Conservation (phyloP, 2,888 invertebrate species). For the Drosophila niveifrons region DNA sequence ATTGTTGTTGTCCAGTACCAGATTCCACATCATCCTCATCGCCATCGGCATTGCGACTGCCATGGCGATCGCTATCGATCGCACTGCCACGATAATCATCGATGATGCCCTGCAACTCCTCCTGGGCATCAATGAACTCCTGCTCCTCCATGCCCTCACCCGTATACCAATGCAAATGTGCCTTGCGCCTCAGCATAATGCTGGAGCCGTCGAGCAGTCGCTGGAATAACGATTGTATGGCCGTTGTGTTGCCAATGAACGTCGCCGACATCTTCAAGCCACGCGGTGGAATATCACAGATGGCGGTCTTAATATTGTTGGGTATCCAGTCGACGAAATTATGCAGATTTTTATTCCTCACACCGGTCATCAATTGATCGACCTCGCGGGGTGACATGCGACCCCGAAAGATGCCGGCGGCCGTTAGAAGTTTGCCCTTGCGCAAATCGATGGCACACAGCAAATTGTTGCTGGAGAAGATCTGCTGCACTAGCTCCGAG, state of each 20-base stretch:
- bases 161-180: constrained; percentile 95
- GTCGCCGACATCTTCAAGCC: constrained; percentile 94
- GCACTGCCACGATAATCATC: constrained; percentile 87
- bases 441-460: constrained; percentile 93
- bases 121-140: constrained; percentile 94
- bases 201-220: constrained; percentile 91
- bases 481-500: constrained; percentile 89
- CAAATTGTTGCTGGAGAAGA: constrained; percentile 93
- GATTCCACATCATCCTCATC: background rate
- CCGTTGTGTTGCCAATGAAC: constrained; percentile 93
- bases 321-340: constrained; percentile 94
- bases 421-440: constrained; percentile 91
- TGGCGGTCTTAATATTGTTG: constrained; percentile 93
- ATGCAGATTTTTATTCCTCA: constrained; percentile 91
- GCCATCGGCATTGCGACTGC: background rate
- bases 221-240: constrained; percentile 92
- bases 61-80: constrained; percentile 21
- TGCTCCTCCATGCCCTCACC: constrained; percentile 95
- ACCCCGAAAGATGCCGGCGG: constrained; percentile 89
- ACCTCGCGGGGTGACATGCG: constrained; percentile 83
- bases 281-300: constrained; percentile 94
- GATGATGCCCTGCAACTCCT: constrained; percentile 91
- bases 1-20: constrained; percentile 18
- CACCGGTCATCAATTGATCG: constrained; percentile 87
- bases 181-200: constrained; percentile 93